Conservation (phyloP, 2,797 vertebrate species). For the Nyctibius grandis region DNA sequence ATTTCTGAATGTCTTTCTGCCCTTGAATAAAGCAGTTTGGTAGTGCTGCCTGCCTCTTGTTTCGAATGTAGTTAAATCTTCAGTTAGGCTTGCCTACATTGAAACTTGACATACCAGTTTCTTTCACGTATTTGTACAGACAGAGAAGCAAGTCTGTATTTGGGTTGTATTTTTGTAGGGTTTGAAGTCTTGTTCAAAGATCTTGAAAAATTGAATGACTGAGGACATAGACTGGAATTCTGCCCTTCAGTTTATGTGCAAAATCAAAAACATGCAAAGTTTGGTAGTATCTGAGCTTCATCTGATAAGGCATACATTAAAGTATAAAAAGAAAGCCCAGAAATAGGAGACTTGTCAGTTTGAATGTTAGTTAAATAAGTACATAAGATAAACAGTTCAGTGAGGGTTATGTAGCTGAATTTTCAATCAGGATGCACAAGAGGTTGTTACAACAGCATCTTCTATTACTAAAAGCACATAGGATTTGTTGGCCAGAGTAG, state of each 20-base stretch:
- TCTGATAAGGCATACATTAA: slow-evolving; percentile 78
- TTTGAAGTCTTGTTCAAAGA: slow-evolving; percentile 84
- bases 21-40: slow-evolving; percentile 68
- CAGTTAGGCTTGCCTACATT: slow-evolving; percentile 72
- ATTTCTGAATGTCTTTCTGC: slow-evolving; percentile 65
- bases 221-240: slow-evolving; percentile 78
- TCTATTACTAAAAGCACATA: slow-evolving; percentile 42
- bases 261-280: slow-evolving; percentile 85
- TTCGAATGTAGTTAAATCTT: slow-evolving; percentile 73
- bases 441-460: slow-evolving; percentile 52
- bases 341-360: slow-evolving; percentile 80
- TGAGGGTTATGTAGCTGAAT: slow-evolving; percentile 80
- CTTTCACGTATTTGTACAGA: slow-evolving; percentile 79
- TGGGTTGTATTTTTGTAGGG: slow-evolving; percentile 78
- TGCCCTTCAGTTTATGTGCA: slow-evolving; percentile 80
- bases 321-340: slow-evolving; percentile 75
- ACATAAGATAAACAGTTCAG: slow-evolving; percentile 82
- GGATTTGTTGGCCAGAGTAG: slow-evolving; percentile 58
- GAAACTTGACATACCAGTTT: slow-evolving; percentile 74
- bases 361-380: slow-evolving; percentile 85
- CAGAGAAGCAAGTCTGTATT: slow-evolving; percentile 73
- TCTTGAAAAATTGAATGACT: slow-evolving; percentile 76
- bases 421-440: slow-evolving; percentile 72
- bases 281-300: slow-evolving; percentile 75
- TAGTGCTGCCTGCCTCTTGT: slow-evolving; percentile 67